Percentiles rank a stretch among this genome's conserved stretches.
phyloP scores from a whole-genome alignment of 2,888 invertebrate genomes.

The Cheilosia pagana region DNA sequence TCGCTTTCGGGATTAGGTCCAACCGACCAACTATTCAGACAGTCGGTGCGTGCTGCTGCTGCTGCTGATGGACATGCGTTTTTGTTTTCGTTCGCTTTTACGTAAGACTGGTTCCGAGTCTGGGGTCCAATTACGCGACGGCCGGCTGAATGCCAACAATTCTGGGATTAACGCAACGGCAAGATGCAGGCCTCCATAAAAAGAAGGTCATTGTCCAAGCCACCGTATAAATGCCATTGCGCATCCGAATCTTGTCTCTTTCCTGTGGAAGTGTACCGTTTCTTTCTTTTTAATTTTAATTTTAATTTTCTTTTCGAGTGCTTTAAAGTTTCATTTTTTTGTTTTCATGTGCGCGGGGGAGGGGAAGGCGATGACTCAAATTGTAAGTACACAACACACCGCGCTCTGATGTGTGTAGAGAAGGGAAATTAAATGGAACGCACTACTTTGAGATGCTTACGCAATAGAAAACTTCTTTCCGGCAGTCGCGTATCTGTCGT shows the following conservation, averaged over 20 bases:
- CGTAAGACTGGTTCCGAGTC: constrained; percentile 71
- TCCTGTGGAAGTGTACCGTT: constrained; percentile 9
- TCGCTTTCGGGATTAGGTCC: constrained; percentile 68
- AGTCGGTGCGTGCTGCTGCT: constrained; percentile 51
- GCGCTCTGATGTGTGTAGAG: too few relatives aligned
- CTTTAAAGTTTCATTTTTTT: constrained; percentile 14
- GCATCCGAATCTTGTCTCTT: constrained; percentile 57
- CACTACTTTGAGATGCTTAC: constrained; percentile 55
- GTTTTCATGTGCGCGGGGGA: background rate
- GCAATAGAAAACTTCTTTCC: constrained; percentile 28
- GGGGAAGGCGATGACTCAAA: background rate
- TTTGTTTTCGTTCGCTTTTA: constrained; percentile 63
- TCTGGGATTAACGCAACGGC: constrained; percentile 50
- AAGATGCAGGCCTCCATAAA: constrained; percentile 40
- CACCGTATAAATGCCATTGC: background rate
- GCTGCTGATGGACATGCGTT: constrained; percentile 66
- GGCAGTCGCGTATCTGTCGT: constrained; percentile 12
- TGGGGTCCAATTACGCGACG: constrained; percentile 65
- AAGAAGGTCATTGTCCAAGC: constrained; percentile 67
- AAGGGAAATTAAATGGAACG: constrained; percentile 56
- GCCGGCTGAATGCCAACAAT: constrained; percentile 41
- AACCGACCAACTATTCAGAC: background rate
- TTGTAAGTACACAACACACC: background rate
- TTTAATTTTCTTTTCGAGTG: constrained; percentile 32
- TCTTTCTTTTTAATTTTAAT: too few relatives aligned